A percentile compares a stretch with the other conserved stretches of the same genome.
Evolutionary conservation across 2,113 vertebrate species (phyloP).

Genomic region (Spilogale gracilis): DNA sequence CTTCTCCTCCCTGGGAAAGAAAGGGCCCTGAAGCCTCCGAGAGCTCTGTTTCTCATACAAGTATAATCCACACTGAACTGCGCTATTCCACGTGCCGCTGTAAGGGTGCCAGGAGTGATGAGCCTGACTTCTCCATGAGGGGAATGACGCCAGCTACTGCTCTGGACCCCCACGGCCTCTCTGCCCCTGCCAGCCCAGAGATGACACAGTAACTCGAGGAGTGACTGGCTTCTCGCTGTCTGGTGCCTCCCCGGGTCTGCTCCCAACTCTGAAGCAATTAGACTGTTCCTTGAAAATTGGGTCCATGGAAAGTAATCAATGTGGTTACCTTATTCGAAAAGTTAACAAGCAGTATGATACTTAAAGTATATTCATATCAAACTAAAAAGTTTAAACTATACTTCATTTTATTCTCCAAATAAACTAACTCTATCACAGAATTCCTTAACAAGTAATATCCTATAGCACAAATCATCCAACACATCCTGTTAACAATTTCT

Average conservation of each 20-base stretch:
- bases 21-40: background rate
- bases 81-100: background rate
- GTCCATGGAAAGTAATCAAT: background rate
- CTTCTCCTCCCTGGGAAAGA: background rate
- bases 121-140: background rate
- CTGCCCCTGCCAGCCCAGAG: background rate
- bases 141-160: background rate
- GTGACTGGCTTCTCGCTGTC: background rate
- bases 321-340: background rate
- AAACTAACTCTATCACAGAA: background rate
- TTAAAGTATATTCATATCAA: background rate
- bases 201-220: background rate
- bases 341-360: background rate
- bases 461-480: background rate
- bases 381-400: background rate
- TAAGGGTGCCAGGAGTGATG: background rate
- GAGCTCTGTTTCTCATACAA: background rate
- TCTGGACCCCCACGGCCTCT: background rate
- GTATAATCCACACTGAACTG: accelerated
- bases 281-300: background rate
- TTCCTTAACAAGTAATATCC: background rate
- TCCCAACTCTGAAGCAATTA: background rate
- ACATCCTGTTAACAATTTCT: background rate
- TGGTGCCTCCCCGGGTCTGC: background rate
- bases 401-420: background rate